Evolutionary conservation across 2,113 vertebrate species (phyloP), one percentile per base, ranked within the genome.

Genomic region (Cyprinus carpio): DNA sequence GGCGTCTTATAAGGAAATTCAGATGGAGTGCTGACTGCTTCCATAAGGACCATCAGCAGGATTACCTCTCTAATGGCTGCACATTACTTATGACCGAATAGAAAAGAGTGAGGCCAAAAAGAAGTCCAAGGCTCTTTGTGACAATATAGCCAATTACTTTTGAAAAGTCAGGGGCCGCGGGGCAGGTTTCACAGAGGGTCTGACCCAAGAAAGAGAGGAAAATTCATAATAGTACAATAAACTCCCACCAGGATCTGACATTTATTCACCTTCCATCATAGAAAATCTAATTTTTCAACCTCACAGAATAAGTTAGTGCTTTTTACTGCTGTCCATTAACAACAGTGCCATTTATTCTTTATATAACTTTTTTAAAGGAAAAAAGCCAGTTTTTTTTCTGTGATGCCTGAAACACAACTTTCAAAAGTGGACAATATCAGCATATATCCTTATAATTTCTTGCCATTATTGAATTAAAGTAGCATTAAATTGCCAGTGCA

Each of bases 81-180:
- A 34, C 51, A 58, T 58, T 58, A 37, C 75, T 79, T 62, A 60
- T 79, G 13, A 79, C 6, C 16, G 54, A 62, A 79, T 62, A 79
- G 56, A 6, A 79, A 79, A 40, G 12, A 43, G 23, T 60, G 23
- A 4, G 54, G 12, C 76, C 76, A 37, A 31, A n/a, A 4, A 60
- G 6, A 60, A 40, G 76, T 79, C 56, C 23, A 13, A 79, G 76
- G 34, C 31, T 62, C 56, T 40, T 60, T 62, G 54, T 79, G 23
- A 79, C 34, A 79, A 79, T 62, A 79, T 79, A 79, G 34, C 56
- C 76, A 79, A 79, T 79, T 79, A 79, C 56, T 43, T 62, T 4
- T 79, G 56, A 43, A 40, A 40, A 62, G 76, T 20, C 31, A 3
- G 5, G 11, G 76, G 76, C 76, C 29, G 12, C 8, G 2, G 40